These are phyloP conservation scores for Telenomus remus DNA, from an alignment of 1,140 invertebrate species.

Conservation along the genomic window DNA sequence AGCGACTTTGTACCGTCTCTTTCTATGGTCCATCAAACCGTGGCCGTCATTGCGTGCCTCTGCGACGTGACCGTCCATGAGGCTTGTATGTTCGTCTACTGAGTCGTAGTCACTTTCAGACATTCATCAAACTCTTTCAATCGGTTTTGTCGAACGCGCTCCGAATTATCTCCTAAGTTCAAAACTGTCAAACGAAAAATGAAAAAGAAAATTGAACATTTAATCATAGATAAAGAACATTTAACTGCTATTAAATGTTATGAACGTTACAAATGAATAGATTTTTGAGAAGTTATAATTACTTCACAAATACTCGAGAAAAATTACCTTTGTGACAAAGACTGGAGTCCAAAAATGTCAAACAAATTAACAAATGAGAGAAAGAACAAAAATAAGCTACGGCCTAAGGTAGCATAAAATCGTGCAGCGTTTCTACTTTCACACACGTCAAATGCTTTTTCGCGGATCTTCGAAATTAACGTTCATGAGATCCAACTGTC, in stretches of 20 bases:
- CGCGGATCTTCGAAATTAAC: background rate
- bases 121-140: constrained; percentile 69
- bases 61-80: constrained; percentile 87
- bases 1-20: constrained; percentile 64
- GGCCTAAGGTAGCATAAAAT: too few relatives aligned
- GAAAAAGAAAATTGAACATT: background rate
- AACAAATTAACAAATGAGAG: too few relatives aligned
- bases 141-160: constrained; percentile 13
- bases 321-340: too few relatives aligned
- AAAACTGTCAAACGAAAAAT: background rate
- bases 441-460: too few relatives aligned
- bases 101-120: constrained; percentile 75
- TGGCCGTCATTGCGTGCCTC: constrained; percentile 71
- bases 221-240: too few relatives aligned
- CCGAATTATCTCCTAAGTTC: background rate
- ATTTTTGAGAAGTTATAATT: too few relatives aligned
- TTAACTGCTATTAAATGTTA: too few relatives aligned
- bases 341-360: too few relatives aligned
- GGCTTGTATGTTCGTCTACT: constrained; percentile 83
- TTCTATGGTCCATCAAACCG: constrained; percentile 65
- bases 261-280: too few relatives aligned
- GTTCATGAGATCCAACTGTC: constrained; percentile 1
- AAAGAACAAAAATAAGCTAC: too few relatives aligned
- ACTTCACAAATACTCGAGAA: too few relatives aligned
- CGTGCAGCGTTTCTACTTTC: too few relatives aligned